Percentiles rank a stretch among this genome's conserved stretches.
Conservation (phyloP, 2,797 vertebrate species). For the Hypotaenidia philippensis region DNA sequence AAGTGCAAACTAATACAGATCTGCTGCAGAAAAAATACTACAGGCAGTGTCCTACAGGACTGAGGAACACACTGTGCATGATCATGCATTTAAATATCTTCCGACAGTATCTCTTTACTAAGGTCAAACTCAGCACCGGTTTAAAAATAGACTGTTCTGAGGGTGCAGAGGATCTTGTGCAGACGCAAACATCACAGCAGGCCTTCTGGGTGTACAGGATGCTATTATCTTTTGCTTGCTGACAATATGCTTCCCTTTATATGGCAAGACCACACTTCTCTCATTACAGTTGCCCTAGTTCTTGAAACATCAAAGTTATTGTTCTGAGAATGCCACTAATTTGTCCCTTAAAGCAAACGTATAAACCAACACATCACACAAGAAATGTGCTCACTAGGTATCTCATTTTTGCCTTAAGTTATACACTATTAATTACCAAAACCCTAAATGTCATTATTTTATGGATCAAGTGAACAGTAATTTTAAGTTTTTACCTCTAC, state of each 20-base stretch:
- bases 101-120: neutral
- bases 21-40: neutral
- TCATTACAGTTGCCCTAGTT: slow-evolving; percentile 60
- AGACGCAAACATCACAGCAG: slow-evolving; percentile 17
- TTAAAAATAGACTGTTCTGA: slow-evolving; percentile 48
- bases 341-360: slow-evolving; percentile 66
- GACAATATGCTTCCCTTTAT: slow-evolving; percentile 37
- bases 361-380: slow-evolving; percentile 38
- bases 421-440: slow-evolving; percentile 7
- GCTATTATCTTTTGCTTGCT: slow-evolving; percentile 46
- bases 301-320: slow-evolving; percentile 59
- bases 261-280: slow-evolving; percentile 28
- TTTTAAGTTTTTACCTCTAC: neutral
- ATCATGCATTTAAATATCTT: neutral
- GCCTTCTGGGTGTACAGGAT: slow-evolving; percentile 43
- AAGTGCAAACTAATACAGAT: slow-evolving; percentile 24
- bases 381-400: slow-evolving; percentile 20
- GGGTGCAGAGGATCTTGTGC: slow-evolving; percentile 1
- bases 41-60: neutral
- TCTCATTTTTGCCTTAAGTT: slow-evolving; percentile 34
- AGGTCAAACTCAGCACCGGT: slow-evolving; percentile 18
- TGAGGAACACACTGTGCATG: neutral
- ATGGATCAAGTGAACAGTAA: neutral
- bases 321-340: slow-evolving; percentile 55
- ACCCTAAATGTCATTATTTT: neutral